phyloP scores from a whole-genome alignment of 2,113 vertebrate genomes.

The Plecturocebus donacophilus region DNA sequence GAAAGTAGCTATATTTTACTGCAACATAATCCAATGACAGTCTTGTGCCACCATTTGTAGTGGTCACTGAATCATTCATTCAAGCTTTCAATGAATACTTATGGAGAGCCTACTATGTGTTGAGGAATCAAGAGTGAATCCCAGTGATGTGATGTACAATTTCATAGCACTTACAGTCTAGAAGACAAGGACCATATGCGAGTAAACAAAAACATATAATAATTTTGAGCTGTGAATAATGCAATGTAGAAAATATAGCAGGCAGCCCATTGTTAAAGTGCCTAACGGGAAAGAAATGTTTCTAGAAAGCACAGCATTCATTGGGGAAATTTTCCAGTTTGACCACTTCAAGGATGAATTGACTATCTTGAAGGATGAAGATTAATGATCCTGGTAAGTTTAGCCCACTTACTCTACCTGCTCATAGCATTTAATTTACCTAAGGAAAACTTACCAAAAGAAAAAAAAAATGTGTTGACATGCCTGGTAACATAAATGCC shows the following conservation, averaged over 20 bases:
- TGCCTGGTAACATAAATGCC: slow-evolving; percentile 39
- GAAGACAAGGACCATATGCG: not conserved
- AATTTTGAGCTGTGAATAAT: not conserved
- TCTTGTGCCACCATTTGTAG: not conserved
- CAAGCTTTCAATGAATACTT: not conserved
- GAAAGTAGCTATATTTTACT: not conserved
- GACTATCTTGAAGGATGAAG: slow-evolving; percentile 34
- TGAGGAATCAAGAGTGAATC: not conserved
- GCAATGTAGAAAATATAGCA: slow-evolving; percentile 4
- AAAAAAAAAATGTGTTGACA: slow-evolving; percentile 36
- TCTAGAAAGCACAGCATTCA: slow-evolving; percentile 3
- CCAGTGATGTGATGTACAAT: not conserved
- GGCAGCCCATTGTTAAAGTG: not conserved
- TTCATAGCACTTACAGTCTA: not conserved
- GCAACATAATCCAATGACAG: not conserved
- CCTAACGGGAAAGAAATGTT: slow-evolving; percentile 35
- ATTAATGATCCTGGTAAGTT: slow-evolving; percentile 58
- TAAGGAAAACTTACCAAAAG: slow-evolving; percentile 44
- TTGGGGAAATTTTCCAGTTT: slow-evolving; percentile 22
- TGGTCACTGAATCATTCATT: not conserved
- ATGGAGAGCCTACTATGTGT: not conserved
- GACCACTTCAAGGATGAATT: slow-evolving; percentile 48
- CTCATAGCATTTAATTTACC: slow-evolving; percentile 55
- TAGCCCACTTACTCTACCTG: not conserved
- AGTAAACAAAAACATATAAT: not conserved